A percentile compares a stretch with the other conserved stretches of the same genome.
Evolutionary conservation across 2,797 vertebrate genomes (phyloP).

Genomic region (Ispidina lecontei): DNA sequence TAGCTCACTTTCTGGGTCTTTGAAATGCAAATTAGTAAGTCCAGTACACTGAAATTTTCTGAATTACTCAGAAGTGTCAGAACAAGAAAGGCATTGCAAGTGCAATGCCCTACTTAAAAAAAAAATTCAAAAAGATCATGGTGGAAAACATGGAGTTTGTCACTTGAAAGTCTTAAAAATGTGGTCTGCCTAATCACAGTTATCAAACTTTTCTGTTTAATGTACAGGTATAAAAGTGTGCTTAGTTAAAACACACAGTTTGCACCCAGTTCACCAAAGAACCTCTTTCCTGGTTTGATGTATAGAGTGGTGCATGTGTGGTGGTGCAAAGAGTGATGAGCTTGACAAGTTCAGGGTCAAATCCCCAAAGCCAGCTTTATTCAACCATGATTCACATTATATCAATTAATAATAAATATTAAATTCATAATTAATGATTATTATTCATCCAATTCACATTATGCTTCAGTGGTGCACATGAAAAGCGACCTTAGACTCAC

Average conservation of each 20-base stretch:
- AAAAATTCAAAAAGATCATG: background rate
- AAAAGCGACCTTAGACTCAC: background rate
- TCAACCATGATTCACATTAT: background rate
- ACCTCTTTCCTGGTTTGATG: background rate
- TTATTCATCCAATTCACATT: background rate
- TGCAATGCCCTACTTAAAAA: slow-evolving; percentile 44
- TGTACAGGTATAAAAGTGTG: background rate
- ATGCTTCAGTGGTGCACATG: background rate
- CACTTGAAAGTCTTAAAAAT: background rate
- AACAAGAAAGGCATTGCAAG: slow-evolving; percentile 41
- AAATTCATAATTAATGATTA: too few species aligned
- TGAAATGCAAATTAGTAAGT: slow-evolving; percentile 60
- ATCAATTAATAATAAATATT: too few species aligned
- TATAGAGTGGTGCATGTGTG: too few species aligned
- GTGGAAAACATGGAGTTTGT: background rate
- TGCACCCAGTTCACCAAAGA: background rate
- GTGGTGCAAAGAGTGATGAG: background rate
- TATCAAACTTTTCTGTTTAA: background rate
- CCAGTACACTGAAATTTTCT: slow-evolving; percentile 42
- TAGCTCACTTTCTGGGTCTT: slow-evolving; percentile 21
- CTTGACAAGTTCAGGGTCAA: background rate
- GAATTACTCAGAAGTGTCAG: slow-evolving; percentile 37
- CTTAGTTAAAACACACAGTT: background rate
- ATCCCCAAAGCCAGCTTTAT: background rate
- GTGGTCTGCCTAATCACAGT: background rate